Evolutionary conservation across 1,140 invertebrate species (phyloP).

Genomic region (Drosophila tsacasi): DNA sequence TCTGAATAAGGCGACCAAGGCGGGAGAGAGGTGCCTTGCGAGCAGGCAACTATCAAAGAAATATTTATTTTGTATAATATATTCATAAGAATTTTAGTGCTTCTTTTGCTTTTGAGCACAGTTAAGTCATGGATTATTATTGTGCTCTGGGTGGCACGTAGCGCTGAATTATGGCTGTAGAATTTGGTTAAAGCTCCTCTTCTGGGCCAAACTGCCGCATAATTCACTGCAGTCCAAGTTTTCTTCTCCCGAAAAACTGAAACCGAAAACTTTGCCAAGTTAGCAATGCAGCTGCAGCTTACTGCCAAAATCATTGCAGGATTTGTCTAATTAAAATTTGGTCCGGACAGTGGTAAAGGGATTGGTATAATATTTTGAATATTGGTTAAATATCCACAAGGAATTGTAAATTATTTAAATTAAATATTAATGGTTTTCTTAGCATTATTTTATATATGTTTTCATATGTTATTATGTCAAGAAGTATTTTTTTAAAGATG

Average conservation of each 20-base stretch:
- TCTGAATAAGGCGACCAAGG: background rate
- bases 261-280: constrained; percentile 6
- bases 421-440: background rate
- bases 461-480: too few species aligned
- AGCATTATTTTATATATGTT: background rate
- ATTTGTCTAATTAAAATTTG: constrained; percentile 45
- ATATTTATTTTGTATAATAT: background rate
- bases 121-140: background rate
- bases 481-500: too few species aligned
- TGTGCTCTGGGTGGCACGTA: too few species aligned
- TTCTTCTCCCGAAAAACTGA: background rate
- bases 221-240: constrained; percentile 19
- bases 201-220: constrained; percentile 13
- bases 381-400: background rate
- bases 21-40: background rate
- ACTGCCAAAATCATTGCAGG: constrained; percentile 38
- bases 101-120: background rate
- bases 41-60: background rate
- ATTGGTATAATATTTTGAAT: too few species aligned
- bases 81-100: background rate
- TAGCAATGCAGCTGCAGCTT: constrained; percentile 27
- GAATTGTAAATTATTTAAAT: background rate
- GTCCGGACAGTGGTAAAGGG: background rate
- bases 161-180: background rate
- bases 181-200: background rate